Percentiles rank a stretch among this genome's conserved stretches.
These are phyloP conservation scores for Varanus komodoensis DNA, from an alignment of 2,113 vertebrate species.

Conservation along the genomic window DNA sequence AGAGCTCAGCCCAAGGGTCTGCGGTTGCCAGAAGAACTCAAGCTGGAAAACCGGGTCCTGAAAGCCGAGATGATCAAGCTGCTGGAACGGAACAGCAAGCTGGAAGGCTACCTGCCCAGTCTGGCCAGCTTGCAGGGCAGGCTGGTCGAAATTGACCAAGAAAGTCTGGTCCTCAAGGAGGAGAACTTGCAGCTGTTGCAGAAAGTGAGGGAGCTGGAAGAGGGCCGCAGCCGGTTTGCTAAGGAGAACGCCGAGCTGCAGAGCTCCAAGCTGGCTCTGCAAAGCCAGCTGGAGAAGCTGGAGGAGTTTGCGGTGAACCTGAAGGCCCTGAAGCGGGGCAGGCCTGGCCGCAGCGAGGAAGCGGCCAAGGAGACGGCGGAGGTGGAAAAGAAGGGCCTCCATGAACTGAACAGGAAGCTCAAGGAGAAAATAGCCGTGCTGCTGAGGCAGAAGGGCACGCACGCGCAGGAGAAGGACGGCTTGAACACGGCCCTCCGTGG, in stretches of 20 bases:
- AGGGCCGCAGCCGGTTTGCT: neutral
- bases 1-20: slow-evolving; percentile 60
- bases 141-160: slow-evolving; percentile 69
- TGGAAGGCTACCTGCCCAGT: slow-evolving; percentile 58
- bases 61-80: slow-evolving; percentile 65
- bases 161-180: slow-evolving; percentile 59
- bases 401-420: slow-evolving; percentile 56
- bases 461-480: slow-evolving; percentile 68
- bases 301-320: slow-evolving; percentile 28
- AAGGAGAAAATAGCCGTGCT: slow-evolving; percentile 54
- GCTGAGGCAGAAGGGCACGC: slow-evolving; percentile 55
- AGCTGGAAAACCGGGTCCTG: slow-evolving; percentile 73
- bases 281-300: slow-evolving; percentile 31
- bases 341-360: fast-evolving
- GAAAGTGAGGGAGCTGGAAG: slow-evolving; percentile 64
- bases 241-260: fast-evolving
- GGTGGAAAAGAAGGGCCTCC: slow-evolving; percentile 41
- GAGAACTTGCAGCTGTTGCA: slow-evolving; percentile 64
- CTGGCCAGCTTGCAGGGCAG: slow-evolving; percentile 49
- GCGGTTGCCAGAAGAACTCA: slow-evolving; percentile 56
- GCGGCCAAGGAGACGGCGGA: neutral
- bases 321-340: neutral
- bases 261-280: slow-evolving; percentile 1
- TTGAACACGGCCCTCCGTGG: slow-evolving; percentile 72
- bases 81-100: slow-evolving; percentile 60